A percentile compares a stretch with the other conserved stretches of the same genome.
Evolutionary conservation across 2,888 invertebrate genomes (phyloP).

Genomic region (Cistogaster globosa): DNA sequence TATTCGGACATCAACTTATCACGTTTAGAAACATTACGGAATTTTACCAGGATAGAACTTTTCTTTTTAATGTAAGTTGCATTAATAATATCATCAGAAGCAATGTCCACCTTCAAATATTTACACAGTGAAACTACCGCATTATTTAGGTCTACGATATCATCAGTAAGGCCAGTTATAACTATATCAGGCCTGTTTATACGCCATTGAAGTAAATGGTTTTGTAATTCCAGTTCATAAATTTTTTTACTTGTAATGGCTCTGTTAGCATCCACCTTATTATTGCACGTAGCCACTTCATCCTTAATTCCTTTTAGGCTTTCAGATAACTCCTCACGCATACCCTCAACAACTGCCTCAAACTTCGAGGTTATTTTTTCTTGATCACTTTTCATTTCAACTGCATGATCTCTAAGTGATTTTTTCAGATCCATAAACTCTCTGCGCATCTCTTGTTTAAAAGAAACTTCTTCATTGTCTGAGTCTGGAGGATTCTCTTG

Average conservation of each 20-base stretch:
- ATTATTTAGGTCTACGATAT: background rate
- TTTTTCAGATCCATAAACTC: too few species aligned
- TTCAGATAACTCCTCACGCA: too few species aligned
- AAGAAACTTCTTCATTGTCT: too few species aligned
- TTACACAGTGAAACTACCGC: background rate
- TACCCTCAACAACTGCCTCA: background rate
- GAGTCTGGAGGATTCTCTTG: too few species aligned
- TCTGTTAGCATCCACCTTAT: too few species aligned
- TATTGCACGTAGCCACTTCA: background rate
- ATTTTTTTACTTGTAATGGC: too few species aligned
- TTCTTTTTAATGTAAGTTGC: slow-evolving; percentile 14
- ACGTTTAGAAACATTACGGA: background rate
- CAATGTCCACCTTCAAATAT: background rate
- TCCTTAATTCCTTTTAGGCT: background rate
- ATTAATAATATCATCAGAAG: background rate
- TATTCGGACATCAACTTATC: background rate
- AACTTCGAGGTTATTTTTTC: background rate
- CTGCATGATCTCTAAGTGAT: too few species aligned
- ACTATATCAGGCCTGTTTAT: background rate
- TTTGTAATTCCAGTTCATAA: slow-evolving; percentile 17
- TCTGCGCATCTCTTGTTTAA: too few species aligned
- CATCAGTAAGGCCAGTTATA: background rate
- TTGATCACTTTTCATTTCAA: slow-evolving; percentile 13
- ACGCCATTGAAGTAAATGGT: background rate
- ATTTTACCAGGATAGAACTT: background rate